phyloP scores from a whole-genome alignment of 2,113 vertebrate genomes.

The Hiodon alosoides region DNA sequence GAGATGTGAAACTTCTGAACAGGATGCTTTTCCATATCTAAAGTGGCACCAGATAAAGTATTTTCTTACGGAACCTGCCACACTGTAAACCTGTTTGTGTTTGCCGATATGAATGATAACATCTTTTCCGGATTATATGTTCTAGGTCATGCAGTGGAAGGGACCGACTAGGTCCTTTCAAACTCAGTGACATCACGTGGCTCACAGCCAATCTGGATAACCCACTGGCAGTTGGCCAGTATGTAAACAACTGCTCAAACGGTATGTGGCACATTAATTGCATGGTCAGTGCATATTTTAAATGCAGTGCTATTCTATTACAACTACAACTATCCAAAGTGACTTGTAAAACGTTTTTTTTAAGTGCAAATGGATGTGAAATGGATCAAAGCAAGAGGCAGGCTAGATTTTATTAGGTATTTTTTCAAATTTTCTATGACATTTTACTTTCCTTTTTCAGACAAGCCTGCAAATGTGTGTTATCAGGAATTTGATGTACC shows the following conservation, averaged over 20 bases:
- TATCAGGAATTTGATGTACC: slow-evolving; percentile 92
- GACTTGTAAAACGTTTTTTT: background rate
- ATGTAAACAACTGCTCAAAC: slow-evolving; percentile 90
- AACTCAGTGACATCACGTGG: slow-evolving; percentile 79
- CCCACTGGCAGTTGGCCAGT: slow-evolving; percentile 83
- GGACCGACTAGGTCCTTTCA: slow-evolving; percentile 75
- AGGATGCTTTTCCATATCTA: too few species aligned
- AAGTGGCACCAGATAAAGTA: too few species aligned
- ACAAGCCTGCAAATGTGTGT: slow-evolving; percentile 80
- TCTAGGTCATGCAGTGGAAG: slow-evolving; percentile 81
- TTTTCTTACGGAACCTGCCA: too few species aligned
- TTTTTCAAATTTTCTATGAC: too few species aligned
- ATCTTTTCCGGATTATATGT: background rate
- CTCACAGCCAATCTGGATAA: slow-evolving; percentile 67
- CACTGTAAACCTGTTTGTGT: too few species aligned
- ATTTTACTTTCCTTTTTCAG: slow-evolving; percentile 42
- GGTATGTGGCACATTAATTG: slow-evolving; percentile 45
- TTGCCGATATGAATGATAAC: too few species aligned
- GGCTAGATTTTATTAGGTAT: too few species aligned
- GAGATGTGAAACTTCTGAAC: too few species aligned
- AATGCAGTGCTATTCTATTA: background rate
- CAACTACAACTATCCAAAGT: background rate
- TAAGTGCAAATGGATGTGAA: background rate
- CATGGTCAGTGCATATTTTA: background rate
- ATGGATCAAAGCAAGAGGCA: background rate